These are phyloP conservation scores for Drosophila parabipectinata DNA, from an alignment of 1,140 invertebrate genomes.

Conservation along the genomic window DNA sequence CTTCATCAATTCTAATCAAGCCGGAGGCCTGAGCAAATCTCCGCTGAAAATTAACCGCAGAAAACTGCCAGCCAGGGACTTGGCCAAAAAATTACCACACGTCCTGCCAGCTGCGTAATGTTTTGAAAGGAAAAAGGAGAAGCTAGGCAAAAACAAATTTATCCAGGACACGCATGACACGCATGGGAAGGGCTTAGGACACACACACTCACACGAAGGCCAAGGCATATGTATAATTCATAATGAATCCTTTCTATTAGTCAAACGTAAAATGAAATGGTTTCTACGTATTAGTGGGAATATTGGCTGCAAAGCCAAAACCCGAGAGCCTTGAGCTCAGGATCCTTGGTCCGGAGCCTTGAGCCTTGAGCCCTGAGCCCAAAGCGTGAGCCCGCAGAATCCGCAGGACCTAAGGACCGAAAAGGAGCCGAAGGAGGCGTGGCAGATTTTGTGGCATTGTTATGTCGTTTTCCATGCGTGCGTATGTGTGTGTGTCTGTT, in stretches of 20 bases:
- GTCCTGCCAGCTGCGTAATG: constrained; percentile 16
- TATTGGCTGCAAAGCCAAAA: constrained; percentile 69
- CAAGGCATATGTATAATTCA: constrained; percentile 71
- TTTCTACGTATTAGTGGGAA: constrained; percentile 73
- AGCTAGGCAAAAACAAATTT: constrained; percentile 52
- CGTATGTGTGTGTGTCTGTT: constrained; percentile 41
- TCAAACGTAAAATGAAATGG: constrained; percentile 79
- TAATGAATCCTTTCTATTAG: constrained; percentile 83
- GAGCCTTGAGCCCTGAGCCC: constrained; percentile 18
- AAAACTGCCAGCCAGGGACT: constrained; percentile 53
- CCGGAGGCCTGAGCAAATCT: constrained; percentile 54
- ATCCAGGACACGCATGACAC: constrained; percentile 64
- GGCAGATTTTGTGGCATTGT: constrained; percentile 64
- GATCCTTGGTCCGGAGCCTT: constrained; percentile 8
- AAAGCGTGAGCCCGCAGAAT: constrained; percentile 41
- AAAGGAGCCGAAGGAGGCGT: constrained; percentile 49
- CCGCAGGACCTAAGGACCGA: constrained; percentile 12
- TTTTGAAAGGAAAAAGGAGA: neutral
- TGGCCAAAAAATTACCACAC: constrained; percentile 35
- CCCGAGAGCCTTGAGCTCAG: constrained; percentile 17
- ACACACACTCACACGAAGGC: constrained; percentile 34
- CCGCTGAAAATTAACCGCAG: constrained; percentile 72
- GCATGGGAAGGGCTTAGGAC: constrained; percentile 29
- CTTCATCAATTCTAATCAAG: constrained; percentile 81
- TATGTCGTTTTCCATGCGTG: neutral